Evolutionary conservation across 2,113 vertebrate genomes (phyloP).

Genomic region (Falco punctatus): DNA sequence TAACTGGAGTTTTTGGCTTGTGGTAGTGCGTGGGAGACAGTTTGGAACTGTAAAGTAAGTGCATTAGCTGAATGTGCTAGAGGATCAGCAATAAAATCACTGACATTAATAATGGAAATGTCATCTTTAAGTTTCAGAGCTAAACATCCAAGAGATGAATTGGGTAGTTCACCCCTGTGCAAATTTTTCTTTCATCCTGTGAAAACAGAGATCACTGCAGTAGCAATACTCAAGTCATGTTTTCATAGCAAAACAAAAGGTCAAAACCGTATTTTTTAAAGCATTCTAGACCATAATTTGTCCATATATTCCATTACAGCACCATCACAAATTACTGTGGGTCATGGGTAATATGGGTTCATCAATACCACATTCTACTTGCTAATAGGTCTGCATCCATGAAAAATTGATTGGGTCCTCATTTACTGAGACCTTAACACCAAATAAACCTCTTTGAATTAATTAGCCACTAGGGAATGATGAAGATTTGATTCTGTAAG

Average conservation of each 20-base stretch:
- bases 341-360: neutral
- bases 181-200: neutral
- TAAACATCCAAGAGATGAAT: slow-evolving; percentile 11
- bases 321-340: neutral
- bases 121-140: neutral
- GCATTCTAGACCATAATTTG: neutral
- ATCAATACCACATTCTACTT: neutral
- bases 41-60: neutral
- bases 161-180: neutral
- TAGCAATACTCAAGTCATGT: neutral
- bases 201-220: neutral
- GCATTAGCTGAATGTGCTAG: slow-evolving; percentile 1
- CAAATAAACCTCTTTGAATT: neutral
- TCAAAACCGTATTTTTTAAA: neutral
- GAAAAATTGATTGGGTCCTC: neutral
- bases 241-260: neutral
- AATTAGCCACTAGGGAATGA: neutral
- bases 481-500: neutral
- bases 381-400: neutral
- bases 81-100: slow-evolving; percentile 1
- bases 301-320: neutral
- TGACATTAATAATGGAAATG: neutral
- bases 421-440: neutral
- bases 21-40: neutral
- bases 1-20: slow-evolving; percentile 26